phyloP scores from a whole-genome alignment of 2,797 vertebrate genomes.

The Karalla daura region DNA sequence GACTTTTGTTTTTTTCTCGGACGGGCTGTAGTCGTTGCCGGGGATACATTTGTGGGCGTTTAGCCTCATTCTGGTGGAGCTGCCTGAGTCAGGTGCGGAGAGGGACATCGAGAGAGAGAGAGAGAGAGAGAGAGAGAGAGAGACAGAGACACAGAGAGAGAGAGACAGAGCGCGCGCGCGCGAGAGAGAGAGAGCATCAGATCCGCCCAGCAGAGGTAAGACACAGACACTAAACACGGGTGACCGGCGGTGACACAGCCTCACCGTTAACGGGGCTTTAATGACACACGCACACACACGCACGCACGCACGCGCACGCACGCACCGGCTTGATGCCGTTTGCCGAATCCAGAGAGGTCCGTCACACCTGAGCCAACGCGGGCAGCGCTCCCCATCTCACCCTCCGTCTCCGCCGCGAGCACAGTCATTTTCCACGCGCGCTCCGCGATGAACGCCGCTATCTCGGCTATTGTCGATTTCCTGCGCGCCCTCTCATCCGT shows the following conservation, averaged over 20 bases:
- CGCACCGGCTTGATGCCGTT: neutral
- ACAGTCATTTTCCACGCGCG: too few species aligned
- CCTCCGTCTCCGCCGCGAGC: too few species aligned
- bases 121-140: slow-evolving; percentile 47
- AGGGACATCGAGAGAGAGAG: too few species aligned
- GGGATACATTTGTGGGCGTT: neutral
- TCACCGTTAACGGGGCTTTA: slow-evolving; percentile 1
- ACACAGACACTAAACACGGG: slow-evolving; percentile 1
- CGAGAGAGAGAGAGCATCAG: slow-evolving; percentile 45
- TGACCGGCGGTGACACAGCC: neutral
- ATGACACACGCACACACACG: slow-evolving; percentile 14
- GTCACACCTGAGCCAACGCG: slow-evolving; percentile 27
- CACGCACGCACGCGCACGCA: slow-evolving; percentile 9
- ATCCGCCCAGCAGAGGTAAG: slow-evolving; percentile 67
- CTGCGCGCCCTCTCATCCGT: too few species aligned
- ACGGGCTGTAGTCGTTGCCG: neutral
- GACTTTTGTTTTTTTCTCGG: neutral
- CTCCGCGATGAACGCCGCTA: too few species aligned
- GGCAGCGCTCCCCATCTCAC: too few species aligned
- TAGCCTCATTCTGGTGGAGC: neutral
- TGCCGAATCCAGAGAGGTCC: slow-evolving; percentile 20
- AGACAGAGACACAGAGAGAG: slow-evolving; percentile 48
- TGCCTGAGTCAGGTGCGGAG: slow-evolving; percentile 37
- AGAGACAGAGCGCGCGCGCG: too few species aligned
- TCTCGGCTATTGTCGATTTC: too few species aligned